phyloP scores from a whole-genome alignment of 2,113 vertebrate species.

The Brachionichthys hirsutus region DNA sequence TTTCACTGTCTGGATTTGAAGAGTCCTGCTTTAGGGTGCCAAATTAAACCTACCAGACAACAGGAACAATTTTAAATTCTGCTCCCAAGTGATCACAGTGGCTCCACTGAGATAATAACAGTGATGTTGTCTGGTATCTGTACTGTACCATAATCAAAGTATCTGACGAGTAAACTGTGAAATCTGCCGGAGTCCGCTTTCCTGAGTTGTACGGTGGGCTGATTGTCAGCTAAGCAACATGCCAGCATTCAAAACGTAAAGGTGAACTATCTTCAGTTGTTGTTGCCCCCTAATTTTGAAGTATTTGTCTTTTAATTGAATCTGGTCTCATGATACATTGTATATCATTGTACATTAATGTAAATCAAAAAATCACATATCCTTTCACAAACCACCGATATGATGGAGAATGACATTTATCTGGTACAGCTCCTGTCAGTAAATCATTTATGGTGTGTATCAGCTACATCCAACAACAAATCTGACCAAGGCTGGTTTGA shows the following conservation, averaged over 20 bases:
- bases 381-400: slow-evolving; percentile 37
- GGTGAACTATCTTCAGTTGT: slow-evolving; percentile 42
- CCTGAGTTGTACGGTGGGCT: slow-evolving; percentile 24
- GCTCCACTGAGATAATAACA: slow-evolving; percentile 37
- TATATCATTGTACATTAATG: slow-evolving; percentile 34
- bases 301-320: slow-evolving; percentile 50
- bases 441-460: slow-evolving; percentile 16
- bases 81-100: slow-evolving; percentile 49
- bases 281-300: slow-evolving; percentile 16
- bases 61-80: slow-evolving; percentile 23
- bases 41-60: slow-evolving; percentile 31
- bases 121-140: slow-evolving; percentile 59
- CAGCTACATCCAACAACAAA: slow-evolving; percentile 22
- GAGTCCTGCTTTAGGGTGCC: slow-evolving; percentile 27
- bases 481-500: slow-evolving; percentile 17
- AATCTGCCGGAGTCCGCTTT: slow-evolving; percentile 20
- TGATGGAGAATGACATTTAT: slow-evolving; percentile 29
- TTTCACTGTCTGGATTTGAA: slow-evolving; percentile 49
- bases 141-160: slow-evolving; percentile 17
- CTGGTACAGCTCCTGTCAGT: slow-evolving; percentile 3
- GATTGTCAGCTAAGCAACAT: slow-evolving; percentile 13
- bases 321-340: slow-evolving; percentile 46
- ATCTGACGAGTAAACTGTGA: slow-evolving; percentile 65
- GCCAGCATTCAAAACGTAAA: slow-evolving; percentile 11
- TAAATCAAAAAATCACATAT: slow-evolving; percentile 45